Evolutionary conservation across 2,113 vertebrate species (phyloP), one percentile per base, ranked within the genome.

Genomic region (Tachycineta bicolor): DNA sequence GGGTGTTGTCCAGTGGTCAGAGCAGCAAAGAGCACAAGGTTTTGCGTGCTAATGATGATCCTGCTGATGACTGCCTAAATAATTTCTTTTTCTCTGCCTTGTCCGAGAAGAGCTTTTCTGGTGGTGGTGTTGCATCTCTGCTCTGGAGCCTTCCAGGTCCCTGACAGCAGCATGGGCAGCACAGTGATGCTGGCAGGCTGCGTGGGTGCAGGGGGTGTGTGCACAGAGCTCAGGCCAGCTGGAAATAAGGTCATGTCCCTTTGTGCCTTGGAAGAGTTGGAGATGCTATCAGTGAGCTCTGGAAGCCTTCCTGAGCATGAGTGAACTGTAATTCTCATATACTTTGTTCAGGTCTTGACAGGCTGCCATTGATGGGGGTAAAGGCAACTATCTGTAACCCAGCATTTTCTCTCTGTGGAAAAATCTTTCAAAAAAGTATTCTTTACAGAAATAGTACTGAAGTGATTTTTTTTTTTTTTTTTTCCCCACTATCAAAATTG

Each of bases 201-300:
- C 7, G 17, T 69, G 0, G 2, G n/a, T 85, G 75, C 34, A 14
- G 12, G 24, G 39, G 46, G 14, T 24, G 17, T 24, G 15, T 67
- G n/a, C 25, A 20, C 41, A 29, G 33, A 55, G 67, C 60, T 75
- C 39, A 47, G 76, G 28, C 53, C 6, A 2, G 21, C 59, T 70
- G 82, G 56, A 65, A 86, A 17, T 43, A 74, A 78, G 50, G 50
- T 86, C 28, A 55, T 14, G 44, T 70, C 49, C 1, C 0, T 60
- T 77, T 14, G 44, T 70, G 46, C 1, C 0, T 60, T 77, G 1
- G 19, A 2, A 3, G 62, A 52, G 31, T 16, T 1, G 4, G 68
- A 78, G 60, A 19, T 77, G 37, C n/a, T 80, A 7, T 46, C 20
- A 56, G 79, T 0, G 5, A 75, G 88, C 53, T 74, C 76, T 86